Evolutionary conservation across 2,113 vertebrate genomes (phyloP).

Genomic region (Erythrocebus patas): DNA sequence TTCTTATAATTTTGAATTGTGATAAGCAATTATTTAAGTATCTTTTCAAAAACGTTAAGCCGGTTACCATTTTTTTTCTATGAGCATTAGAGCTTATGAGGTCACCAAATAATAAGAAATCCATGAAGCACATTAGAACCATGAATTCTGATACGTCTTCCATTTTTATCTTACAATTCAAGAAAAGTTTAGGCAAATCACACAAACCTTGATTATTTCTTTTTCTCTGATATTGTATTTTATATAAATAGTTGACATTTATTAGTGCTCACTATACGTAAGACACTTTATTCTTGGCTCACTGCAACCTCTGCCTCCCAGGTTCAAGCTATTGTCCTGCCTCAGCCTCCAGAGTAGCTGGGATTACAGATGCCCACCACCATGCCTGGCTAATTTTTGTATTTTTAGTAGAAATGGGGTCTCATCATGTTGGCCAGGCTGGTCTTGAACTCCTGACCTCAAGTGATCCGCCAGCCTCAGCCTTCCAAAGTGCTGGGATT

Average conservation of each 20-base stretch:
- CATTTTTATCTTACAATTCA: not conserved
- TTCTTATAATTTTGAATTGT: not conserved
- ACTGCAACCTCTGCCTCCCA: too few species aligned
- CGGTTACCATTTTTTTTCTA: not conserved
- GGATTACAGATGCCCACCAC: too few species aligned
- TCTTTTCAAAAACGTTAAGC: not conserved
- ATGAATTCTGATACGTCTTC: not conserved
- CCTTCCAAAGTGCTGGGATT: too few species aligned
- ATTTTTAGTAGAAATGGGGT: too few species aligned
- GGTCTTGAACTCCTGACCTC: too few species aligned
- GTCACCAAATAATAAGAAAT: slow-evolving; percentile 9
- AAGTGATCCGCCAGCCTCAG: too few species aligned
- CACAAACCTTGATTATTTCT: not conserved
- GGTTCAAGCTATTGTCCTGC: too few species aligned
- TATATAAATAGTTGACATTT: not conserved
- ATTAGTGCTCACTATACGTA: not conserved
- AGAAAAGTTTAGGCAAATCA: not conserved
- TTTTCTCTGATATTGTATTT: not conserved
- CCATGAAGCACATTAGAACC: not conserved
- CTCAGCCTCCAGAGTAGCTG: too few species aligned
- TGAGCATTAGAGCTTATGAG: not conserved
- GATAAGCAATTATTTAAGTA: not conserved
- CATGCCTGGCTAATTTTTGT: too few species aligned
- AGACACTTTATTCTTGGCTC: not conserved
- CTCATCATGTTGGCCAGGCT: too few species aligned